These are phyloP conservation scores for Osmerus eperlanus DNA, from an alignment of 2,113 vertebrate genomes.

Conservation along the genomic window DNA sequence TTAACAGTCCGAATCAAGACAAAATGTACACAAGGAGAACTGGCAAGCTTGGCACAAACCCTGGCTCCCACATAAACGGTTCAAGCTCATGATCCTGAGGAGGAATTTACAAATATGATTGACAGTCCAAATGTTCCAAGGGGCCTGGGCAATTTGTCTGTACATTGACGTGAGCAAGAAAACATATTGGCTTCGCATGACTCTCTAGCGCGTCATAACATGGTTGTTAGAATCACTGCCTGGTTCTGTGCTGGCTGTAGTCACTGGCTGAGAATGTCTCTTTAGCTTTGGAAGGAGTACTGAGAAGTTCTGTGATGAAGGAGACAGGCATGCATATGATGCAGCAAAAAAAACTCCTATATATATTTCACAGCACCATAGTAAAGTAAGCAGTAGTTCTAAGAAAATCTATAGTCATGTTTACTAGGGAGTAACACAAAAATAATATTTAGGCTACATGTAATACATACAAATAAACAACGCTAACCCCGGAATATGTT, in stretches of 20 bases:
- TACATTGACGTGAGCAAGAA: neutral
- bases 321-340: neutral
- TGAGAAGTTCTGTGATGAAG: neutral
- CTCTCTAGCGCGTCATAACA: neutral
- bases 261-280: conserved; percentile 22
- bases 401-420: neutral
- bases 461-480: neutral
- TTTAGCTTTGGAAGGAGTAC: too few species aligned
- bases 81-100: neutral
- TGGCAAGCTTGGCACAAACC: conserved; percentile 8
- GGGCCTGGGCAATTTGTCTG: conserved; percentile 9
- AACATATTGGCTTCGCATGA: neutral
- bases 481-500: too few species aligned
- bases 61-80: conserved; percentile 9
- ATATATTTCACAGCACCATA: neutral
- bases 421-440: neutral
- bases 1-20: conserved; percentile 50
- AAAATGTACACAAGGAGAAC: conserved; percentile 2
- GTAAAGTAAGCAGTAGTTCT: neutral
- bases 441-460: neutral
- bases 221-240: neutral
- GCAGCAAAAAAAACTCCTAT: neutral
- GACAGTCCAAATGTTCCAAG: neutral
- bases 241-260: conserved; percentile 11
- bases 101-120: conserved; percentile 7